Percentiles rank a stretch among this genome's conserved stretches.
phyloP scores from a whole-genome alignment of 2,888 invertebrate species.

The Synanthedon andrenaeformis region DNA sequence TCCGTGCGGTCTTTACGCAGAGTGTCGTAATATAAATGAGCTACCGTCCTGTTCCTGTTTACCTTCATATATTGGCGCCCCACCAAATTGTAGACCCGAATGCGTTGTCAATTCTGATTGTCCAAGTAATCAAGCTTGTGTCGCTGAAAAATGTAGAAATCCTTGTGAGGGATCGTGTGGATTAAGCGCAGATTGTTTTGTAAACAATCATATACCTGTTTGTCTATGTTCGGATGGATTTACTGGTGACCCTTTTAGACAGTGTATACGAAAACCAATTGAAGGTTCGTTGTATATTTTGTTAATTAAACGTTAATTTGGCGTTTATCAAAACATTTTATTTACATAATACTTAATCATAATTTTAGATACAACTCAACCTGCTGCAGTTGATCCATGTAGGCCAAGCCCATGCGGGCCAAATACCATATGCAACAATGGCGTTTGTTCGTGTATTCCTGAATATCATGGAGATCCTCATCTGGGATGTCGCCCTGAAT shows the following conservation, averaged over 20 bases:
- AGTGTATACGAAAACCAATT: slow-evolving; percentile 69
- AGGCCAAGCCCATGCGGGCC: slow-evolving; percentile 75
- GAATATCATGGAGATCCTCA: slow-evolving; percentile 77
- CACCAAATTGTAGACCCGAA: slow-evolving; percentile 75
- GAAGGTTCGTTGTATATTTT: slow-evolving; percentile 30
- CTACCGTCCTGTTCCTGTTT: slow-evolving; percentile 80
- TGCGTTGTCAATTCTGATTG: slow-evolving; percentile 77
- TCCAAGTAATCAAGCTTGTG: slow-evolving; percentile 73
- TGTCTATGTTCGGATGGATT: slow-evolving; percentile 76
- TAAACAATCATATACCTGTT: slow-evolving; percentile 78
- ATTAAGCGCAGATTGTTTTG: slow-evolving; percentile 74
- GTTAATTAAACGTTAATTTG: neutral
- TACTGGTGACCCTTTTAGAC: slow-evolving; percentile 78
- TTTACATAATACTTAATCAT: neutral
- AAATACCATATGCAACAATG: slow-evolving; percentile 69
- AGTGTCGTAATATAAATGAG: slow-evolving; percentile 78
- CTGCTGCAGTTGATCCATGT: slow-evolving; percentile 60
- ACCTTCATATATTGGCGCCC: slow-evolving; percentile 73
- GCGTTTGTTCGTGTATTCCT: slow-evolving; percentile 70
- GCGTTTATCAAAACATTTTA: neutral
- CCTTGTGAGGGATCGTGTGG: slow-evolving; percentile 80
- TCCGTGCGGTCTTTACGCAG: slow-evolving; percentile 79
- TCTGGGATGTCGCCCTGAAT: slow-evolving; percentile 78
- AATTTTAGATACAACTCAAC: slow-evolving; percentile 24
- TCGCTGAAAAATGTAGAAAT: slow-evolving; percentile 76